A percentile compares a stretch with the other conserved stretches of the same genome.
These are phyloP conservation scores for Semnornis frantzii DNA, from an alignment of 2,113 vertebrate species.

Conservation along the genomic window DNA sequence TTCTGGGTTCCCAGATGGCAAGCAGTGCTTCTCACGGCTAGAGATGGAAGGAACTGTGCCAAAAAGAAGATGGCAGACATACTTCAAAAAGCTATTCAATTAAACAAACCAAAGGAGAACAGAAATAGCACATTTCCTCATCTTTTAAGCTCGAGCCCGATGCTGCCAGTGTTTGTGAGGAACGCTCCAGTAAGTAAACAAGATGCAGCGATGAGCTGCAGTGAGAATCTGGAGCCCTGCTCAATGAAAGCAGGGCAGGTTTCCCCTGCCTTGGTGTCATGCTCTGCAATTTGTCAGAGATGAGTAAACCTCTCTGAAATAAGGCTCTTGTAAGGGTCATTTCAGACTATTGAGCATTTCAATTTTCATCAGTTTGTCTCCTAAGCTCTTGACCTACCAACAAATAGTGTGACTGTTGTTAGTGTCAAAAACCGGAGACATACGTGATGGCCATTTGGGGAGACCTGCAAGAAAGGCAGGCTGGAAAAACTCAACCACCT, in stretches of 20 bases:
- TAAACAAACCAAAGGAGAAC: neutral
- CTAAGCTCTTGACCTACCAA: neutral
- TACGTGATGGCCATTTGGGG: fast-evolving
- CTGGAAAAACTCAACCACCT: fast-evolving
- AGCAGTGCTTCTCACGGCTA: neutral
- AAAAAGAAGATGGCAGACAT: neutral
- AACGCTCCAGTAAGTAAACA: neutral
- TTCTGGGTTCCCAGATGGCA: neutral
- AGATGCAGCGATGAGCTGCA: neutral
- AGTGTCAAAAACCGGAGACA: fast-evolving
- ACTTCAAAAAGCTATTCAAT: neutral
- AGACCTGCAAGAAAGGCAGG: neutral
- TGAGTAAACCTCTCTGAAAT: neutral
- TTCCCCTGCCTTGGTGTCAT: neutral
- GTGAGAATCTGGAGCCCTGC: fast-evolving
- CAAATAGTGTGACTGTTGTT: fast-evolving
- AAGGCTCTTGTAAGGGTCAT: neutral
- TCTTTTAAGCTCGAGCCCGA: neutral
- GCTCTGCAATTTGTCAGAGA: neutral
- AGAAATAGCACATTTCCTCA: neutral
- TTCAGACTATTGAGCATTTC: neutral
- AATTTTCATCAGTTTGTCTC: neutral
- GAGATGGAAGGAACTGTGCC: neutral
- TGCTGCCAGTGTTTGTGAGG: neutral
- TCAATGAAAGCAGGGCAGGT: neutral